Conservation (phyloP, 2,113 vertebrate genomes). For the Tympanuchus pallidicinctus region DNA sequence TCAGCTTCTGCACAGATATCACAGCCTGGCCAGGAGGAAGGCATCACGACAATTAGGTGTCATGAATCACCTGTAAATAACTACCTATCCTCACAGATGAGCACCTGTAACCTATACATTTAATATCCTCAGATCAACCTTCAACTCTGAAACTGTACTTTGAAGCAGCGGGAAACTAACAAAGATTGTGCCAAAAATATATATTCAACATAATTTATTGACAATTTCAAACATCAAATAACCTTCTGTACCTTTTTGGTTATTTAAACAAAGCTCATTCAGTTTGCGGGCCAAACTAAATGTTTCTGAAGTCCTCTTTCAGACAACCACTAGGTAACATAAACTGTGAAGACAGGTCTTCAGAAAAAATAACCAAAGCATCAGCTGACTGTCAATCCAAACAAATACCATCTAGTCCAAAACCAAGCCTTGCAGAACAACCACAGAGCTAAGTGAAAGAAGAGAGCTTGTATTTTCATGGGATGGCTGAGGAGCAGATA, state of each 20-base stretch:
- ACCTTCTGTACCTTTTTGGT: constrained; percentile 29
- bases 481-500: background rate
- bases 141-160: background rate
- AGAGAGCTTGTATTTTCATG: background rate
- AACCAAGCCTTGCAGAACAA: constrained; percentile 9
- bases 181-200: background rate
- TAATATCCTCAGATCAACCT: background rate
- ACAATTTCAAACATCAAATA: background rate
- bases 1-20: background rate
- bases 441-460: background rate
- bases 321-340: background rate
- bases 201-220: background rate
- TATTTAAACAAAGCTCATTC: constrained; percentile 19
- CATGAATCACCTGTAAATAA: background rate
- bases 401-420: background rate
- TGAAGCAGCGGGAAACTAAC: background rate
- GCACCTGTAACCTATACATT: background rate
- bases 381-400: background rate
- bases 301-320: constrained; percentile 13
- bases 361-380: background rate
- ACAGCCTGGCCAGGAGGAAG: background rate
- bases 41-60: background rate
- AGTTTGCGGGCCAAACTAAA: constrained; percentile 39
- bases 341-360: background rate
- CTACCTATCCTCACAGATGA: background rate